Base-by-base conservation (phyloP, 2,797 vertebrate species). In the Psittacula echo region DNA sequence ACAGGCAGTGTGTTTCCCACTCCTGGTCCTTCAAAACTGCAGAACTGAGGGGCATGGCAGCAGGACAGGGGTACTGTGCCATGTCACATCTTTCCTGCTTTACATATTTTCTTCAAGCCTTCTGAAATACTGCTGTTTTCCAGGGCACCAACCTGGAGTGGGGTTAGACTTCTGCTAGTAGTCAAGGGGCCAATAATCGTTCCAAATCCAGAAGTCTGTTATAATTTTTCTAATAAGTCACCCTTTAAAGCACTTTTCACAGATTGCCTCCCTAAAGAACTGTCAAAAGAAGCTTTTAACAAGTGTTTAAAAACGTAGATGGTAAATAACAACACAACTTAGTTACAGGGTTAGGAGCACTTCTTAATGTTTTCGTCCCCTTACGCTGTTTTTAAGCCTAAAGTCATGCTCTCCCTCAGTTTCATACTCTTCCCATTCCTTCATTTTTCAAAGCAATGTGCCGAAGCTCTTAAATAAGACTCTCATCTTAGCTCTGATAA, bases 1-100 rank as follows among this genome's bases (percentile, higher is more conserved):
- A 8, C 11, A 15, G 60, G 48, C 83, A 54, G 39, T 1, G 0
- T 2, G 0, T 39, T 82, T 56, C 37, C 45, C 3, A 0, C 27
- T 48, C 27, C 64, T 13, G 5, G 19, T 27, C 65, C 70, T 47
- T 53, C 1, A 0, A 30, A 30, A 5, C 5, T 27, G 39, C 42
- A 9, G 7, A 54, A 6, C 42, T 53, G 51, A 29, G 70, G 51
- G 22, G 37, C 9, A 7, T 24, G 64, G 72, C 80, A 79, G 64
- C 13, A 82, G 64, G 32, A 37, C 0, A 1, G 10, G 34, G 27
- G 4, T 21, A 1, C 42, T 44, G 29, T 77, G 39, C 77, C 80
- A 29, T 2, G 2, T 34, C 16, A 62, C 2, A 6, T 66, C 56
- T 80, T 13, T 9, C 65, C 39, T 7, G 44, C 42, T 48, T 87